These are phyloP conservation scores for Amia ocellicauda DNA, from an alignment of 2,113 vertebrate genomes.

Conservation along the genomic window DNA sequence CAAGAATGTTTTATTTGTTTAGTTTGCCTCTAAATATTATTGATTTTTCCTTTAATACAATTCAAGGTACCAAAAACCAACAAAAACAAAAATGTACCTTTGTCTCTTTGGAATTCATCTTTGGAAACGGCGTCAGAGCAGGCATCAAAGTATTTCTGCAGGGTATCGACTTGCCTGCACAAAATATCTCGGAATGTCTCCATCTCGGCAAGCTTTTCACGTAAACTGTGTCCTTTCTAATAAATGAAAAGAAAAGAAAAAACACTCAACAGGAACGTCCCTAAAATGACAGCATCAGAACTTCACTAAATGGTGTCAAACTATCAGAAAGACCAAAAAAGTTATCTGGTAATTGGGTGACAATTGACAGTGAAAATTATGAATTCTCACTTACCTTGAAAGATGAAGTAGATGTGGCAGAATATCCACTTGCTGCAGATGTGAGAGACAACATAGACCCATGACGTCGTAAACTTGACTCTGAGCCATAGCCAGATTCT, in stretches of 20 bases:
- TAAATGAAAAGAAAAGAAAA: not conserved
- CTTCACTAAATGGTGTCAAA: too few species aligned
- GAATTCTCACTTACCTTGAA: constrained; percentile 78
- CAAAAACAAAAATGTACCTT: constrained; percentile 62
- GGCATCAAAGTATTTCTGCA: constrained; percentile 70
- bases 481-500: constrained; percentile 96
- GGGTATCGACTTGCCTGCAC: constrained; percentile 72
- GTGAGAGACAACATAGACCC: constrained; percentile 96
- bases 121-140: constrained; percentile 87
- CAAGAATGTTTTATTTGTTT: too few species aligned
- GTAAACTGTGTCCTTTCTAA: constrained; percentile 93
- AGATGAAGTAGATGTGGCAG: constrained; percentile 92
- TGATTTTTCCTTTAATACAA: too few species aligned
- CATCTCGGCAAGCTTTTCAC: constrained; percentile 97
- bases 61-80: too few species aligned
- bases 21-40: too few species aligned
- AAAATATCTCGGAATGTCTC: constrained; percentile 96
- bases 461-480: constrained; percentile 91
- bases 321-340: too few species aligned
- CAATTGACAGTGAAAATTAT: not conserved
- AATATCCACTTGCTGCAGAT: constrained; percentile 92
- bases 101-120: constrained; percentile 91
- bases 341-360: too few species aligned
- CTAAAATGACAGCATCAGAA: too few species aligned
- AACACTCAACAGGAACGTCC: too few species aligned